phyloP scores from a whole-genome alignment of 2,113 vertebrate genomes.

The Shinisaurus crocodilurus region DNA sequence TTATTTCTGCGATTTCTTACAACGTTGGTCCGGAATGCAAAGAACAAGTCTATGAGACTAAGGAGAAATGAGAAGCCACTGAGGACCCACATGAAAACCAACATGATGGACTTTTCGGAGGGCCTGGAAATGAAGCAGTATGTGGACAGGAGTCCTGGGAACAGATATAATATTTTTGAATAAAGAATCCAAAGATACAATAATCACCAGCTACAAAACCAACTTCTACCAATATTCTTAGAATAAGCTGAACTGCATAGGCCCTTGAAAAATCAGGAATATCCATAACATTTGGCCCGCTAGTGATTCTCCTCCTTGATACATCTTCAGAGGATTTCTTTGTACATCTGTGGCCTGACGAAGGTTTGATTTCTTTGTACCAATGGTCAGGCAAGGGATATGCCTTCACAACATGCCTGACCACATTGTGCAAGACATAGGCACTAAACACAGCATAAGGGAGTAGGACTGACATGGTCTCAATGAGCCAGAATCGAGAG shows the following conservation, averaged over 20 bases:
- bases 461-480: slow-evolving; percentile 82
- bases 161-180: slow-evolving; percentile 88
- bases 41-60: slow-evolving; percentile 79
- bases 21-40: slow-evolving; percentile 68
- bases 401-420: slow-evolving; percentile 38
- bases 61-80: slow-evolving; percentile 84
- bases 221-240: slow-evolving; percentile 84
- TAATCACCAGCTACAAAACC: slow-evolving; percentile 87
- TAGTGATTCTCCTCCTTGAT: neutral
- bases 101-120: slow-evolving; percentile 92
- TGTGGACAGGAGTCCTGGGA: slow-evolving; percentile 86
- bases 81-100: slow-evolving; percentile 83
- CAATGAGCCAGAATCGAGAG: slow-evolving; percentile 92
- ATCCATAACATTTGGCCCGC: neutral
- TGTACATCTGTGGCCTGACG: neutral
- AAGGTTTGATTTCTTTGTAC: neutral
- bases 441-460: slow-evolving; percentile 82
- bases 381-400: neutral
- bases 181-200: slow-evolving; percentile 88
- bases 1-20: neutral
- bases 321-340: slow-evolving; percentile 39
- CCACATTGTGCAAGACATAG: slow-evolving; percentile 85
- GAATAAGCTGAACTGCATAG: slow-evolving; percentile 84
- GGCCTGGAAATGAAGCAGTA: slow-evolving; percentile 93
- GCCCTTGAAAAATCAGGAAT: slow-evolving; percentile 80